phyloP scores from a whole-genome alignment of 2,888 invertebrate genomes.

The Ormyrus thymus region DNA sequence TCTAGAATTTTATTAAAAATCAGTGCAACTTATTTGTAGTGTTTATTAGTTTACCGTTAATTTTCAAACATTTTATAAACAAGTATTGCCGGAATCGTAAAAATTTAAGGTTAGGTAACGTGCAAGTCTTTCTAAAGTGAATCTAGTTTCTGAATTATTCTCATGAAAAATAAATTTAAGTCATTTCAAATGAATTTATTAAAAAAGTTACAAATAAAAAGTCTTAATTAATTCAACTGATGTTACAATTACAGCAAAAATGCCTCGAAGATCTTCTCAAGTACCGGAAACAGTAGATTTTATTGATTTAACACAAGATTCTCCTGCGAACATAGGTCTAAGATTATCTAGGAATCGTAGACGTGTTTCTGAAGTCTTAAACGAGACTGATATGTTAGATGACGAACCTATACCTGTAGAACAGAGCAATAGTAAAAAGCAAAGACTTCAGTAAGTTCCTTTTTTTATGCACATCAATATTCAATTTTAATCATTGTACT shows the following conservation, averaged over 20 bases:
- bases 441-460: conserved; percentile 21
- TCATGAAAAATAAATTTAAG: too few species aligned
- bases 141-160: too few species aligned
- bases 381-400: neutral
- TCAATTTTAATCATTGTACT: neutral
- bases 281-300: conserved; percentile 49
- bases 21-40: too few species aligned
- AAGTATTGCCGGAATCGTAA: too few species aligned
- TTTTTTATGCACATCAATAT: too few species aligned
- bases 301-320: conserved; percentile 62
- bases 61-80: neutral
- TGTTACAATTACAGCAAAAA: conserved; percentile 33
- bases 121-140: too few species aligned
- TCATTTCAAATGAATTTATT: too few species aligned
- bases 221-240: neutral
- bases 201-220: neutral
- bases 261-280: conserved; percentile 8
- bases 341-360: conserved; percentile 6
- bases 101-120: too few species aligned
- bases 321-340: conserved; percentile 37
- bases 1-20: too few species aligned
- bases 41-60: neutral
- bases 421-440: neutral
- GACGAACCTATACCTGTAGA: neutral
- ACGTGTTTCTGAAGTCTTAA: neutral